phyloP scores from a whole-genome alignment of 2,888 invertebrate species.

The Seira ritae region DNA sequence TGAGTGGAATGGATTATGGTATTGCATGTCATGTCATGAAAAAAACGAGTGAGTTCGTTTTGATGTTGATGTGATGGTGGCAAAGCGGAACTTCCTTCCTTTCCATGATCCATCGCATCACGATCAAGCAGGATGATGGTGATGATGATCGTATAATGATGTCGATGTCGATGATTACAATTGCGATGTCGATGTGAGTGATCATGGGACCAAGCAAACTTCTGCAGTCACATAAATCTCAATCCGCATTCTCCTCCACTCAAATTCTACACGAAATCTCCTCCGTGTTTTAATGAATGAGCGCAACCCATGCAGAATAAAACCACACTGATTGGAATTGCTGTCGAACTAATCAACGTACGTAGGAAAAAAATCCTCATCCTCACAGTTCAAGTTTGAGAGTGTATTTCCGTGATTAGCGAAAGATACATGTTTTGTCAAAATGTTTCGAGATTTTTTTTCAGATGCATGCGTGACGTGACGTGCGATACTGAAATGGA shows the following conservation, averaged over 20 bases:
- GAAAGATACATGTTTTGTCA: too few relatives aligned
- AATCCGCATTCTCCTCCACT: neutral
- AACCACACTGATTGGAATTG: neutral
- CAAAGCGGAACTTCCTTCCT: constrained; percentile 60
- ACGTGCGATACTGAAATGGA: too few relatives aligned
- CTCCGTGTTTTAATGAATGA: constrained; percentile 30
- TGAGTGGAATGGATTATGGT: constrained; percentile 43
- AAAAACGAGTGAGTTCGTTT: constrained; percentile 35
- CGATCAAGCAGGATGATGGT: constrained; percentile 53
- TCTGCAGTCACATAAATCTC: constrained; percentile 46
- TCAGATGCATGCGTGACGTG: too few relatives aligned
- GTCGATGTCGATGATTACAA: constrained; percentile 55
- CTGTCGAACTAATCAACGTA: neutral
- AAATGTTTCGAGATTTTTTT: too few relatives aligned
- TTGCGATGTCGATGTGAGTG: constrained; percentile 42
- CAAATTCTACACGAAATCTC: neutral
- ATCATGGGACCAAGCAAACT: constrained; percentile 55
- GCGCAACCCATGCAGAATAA: constrained; percentile 15
- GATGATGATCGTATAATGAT: constrained; percentile 58
- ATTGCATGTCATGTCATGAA: constrained; percentile 52
- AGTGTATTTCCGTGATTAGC: constrained; percentile 29
- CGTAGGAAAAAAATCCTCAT: neutral
- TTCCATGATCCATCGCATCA: constrained; percentile 56
- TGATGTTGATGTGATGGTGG: too few relatives aligned
- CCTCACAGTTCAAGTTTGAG: neutral